phyloP scores from a whole-genome alignment of 2,888 invertebrate species.

The Reticulitermes lucifugus region DNA sequence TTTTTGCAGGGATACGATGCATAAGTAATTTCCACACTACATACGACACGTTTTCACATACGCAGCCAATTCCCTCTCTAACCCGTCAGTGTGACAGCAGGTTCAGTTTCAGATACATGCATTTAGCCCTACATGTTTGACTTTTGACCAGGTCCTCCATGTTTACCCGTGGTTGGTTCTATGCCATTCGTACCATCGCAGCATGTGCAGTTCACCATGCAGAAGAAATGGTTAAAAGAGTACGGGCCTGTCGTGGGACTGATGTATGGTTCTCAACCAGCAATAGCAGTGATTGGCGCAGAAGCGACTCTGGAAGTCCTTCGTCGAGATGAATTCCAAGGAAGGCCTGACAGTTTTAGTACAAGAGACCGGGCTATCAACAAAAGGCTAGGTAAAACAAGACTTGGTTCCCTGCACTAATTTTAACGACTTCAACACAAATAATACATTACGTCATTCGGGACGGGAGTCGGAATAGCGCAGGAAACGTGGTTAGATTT shows the following conservation, averaged over 20 bases:
- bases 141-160: conserved; percentile 53
- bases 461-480: too few species aligned
- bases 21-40: too few species aligned
- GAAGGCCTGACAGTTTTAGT: conserved; percentile 49
- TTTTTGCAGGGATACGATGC: too few species aligned
- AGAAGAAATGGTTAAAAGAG: conserved; percentile 47
- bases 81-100: too few species aligned
- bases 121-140: too few species aligned
- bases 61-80: too few species aligned
- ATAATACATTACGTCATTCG: too few species aligned
- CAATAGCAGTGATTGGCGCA: conserved; percentile 51
- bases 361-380: conserved; percentile 40
- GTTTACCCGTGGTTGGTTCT: conserved; percentile 54
- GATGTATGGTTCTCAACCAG: conserved; percentile 44
- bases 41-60: too few species aligned
- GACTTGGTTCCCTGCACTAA: too few species aligned
- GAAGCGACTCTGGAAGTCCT: conserved; percentile 52
- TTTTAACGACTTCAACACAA: too few species aligned
- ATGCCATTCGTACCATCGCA: conserved; percentile 50
- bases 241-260: conserved; percentile 54
- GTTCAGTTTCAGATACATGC: too few species aligned
- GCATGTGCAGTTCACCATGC: conserved; percentile 51
- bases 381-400: conserved; percentile 42
- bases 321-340: conserved; percentile 53
- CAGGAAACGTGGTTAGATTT: too few species aligned